Percentiles rank a stretch among this genome's conserved stretches.
phyloP scores from a whole-genome alignment of 2,888 invertebrate genomes.

The Andrena hattorfiana region DNA sequence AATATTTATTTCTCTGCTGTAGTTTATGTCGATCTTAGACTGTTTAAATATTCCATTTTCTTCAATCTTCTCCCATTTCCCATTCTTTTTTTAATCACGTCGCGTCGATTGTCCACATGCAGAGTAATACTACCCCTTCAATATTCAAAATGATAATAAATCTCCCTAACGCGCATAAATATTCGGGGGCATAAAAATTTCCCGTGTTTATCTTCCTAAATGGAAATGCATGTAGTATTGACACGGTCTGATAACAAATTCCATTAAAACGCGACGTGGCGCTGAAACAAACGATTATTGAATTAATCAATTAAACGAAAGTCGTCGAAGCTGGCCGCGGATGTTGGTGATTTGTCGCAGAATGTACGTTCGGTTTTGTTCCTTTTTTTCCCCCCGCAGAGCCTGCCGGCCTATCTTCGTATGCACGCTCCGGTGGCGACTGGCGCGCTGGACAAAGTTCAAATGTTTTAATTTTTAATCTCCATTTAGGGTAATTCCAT shows the following conservation, averaged over 20 bases:
- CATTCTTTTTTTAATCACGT: neutral
- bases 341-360: slow-evolving; percentile 26
- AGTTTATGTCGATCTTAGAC: no score
- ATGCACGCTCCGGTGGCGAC: neutral
- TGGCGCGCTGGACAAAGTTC: slow-evolving; percentile 16
- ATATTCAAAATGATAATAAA: slow-evolving; percentile 3
- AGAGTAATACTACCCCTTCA: neutral
- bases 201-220: slow-evolving; percentile 25
- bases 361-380: neutral
- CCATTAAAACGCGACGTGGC: slow-evolving; percentile 29
- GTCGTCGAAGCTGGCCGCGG: slow-evolving; percentile 2
- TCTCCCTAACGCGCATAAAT: slow-evolving; percentile 3
- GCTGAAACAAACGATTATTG: slow-evolving; percentile 40
- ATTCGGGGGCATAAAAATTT: slow-evolving; percentile 18
- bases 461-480: slow-evolving; percentile 54
- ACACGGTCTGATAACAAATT: slow-evolving; percentile 22
- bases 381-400: neutral
- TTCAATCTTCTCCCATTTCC: neutral
- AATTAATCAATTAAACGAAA: slow-evolving; percentile 52
- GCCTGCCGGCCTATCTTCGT: slow-evolving; percentile 20
- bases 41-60: no score
- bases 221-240: slow-evolving; percentile 33
- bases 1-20: no score
- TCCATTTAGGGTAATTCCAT: slow-evolving; percentile 56
- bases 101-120: neutral